Base-by-base conservation (phyloP, 2,888 invertebrate species). In the Anorthoa munda region DNA sequence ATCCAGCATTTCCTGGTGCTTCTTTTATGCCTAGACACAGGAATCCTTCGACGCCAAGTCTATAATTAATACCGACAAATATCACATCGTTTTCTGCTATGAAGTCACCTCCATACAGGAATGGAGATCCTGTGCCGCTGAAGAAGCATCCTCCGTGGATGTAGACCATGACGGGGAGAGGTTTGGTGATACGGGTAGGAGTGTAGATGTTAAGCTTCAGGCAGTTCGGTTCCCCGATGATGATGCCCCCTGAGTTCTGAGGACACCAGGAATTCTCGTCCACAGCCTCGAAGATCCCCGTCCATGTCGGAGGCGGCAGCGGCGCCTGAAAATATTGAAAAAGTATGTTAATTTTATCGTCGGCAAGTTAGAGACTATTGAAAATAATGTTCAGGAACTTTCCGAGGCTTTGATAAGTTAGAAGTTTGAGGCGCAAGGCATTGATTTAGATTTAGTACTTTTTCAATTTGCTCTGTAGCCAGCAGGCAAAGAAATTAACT, bases 1-100 rank as follows among this genome's bases (percentile, higher is more conserved):
- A 89, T 0, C 97, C 97, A 66, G 97, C 97, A 87, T 98, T 98
- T 4, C 97, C 97, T 0, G 97, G 97, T 0, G 97, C 97, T 89
- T 97, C 97, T 79, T 93, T 92, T 18, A 97, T 97, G 17, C 97
- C 97, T 2, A 97, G 95, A 66, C 97, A 97, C 1, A 97, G 92
- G 84, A 97, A 97, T 0, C 97, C 97, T 86, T 97, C 93, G 0
- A 97, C 96, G 4, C 96, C 97, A 3, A 97, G 86, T 78, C 97
- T 94, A 80, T 97, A 97, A 87, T 97, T 97, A 0, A 97, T 90
- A 0, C 97, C 97, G 0, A 97, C 97, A 67, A 97, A 93, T 2
- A 97, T 92, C 0, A 97, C 95, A 75, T 96, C 95, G 82, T 97
- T 96, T 66, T 97, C 96, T 0, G 97, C 95, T 67, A 97, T 92